Conservation (phyloP, 1,140 invertebrate genomes). For the Drosophila tristis region DNA sequence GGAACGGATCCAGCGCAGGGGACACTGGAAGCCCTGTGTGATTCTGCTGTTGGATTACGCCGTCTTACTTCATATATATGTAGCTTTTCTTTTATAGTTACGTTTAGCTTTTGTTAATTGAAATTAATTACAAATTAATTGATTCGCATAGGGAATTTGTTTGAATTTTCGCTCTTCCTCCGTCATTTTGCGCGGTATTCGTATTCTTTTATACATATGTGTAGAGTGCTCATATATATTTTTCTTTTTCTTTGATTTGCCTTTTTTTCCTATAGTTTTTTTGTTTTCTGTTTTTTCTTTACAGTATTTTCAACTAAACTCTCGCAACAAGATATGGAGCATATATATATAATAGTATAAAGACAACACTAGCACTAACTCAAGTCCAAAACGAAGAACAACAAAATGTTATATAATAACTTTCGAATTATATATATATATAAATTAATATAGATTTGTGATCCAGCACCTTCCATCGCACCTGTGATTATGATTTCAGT, state of each 20-base stretch:
- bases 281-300: slow-evolving; percentile 19
- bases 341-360: slow-evolving; percentile 18
- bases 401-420: slow-evolving; percentile 47
- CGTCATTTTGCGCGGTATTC: slow-evolving; percentile 32
- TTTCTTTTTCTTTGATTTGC: slow-evolving; percentile 17
- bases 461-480: slow-evolving; percentile 53
- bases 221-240: slow-evolving; percentile 26
- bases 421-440: slow-evolving; percentile 59
- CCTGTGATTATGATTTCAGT: not conserved
- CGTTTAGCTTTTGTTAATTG: slow-evolving; percentile 54
- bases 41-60: slow-evolving; percentile 64
- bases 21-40: slow-evolving; percentile 82
- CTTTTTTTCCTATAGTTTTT: slow-evolving; percentile 53
- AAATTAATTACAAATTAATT: slow-evolving; percentile 84
- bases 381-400: slow-evolving; percentile 54
- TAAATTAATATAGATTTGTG: slow-evolving; percentile 40
- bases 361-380: slow-evolving; percentile 79
- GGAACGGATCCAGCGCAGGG: slow-evolving; percentile 3
- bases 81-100: slow-evolving; percentile 48
- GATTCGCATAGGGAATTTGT: slow-evolving; percentile 83
- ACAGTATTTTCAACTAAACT: slow-evolving; percentile 72
- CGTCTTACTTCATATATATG: slow-evolving; percentile 7
- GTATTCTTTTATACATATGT: slow-evolving; percentile 29
- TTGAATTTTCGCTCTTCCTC: slow-evolving; percentile 35
- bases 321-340: slow-evolving; percentile 56